Conservation (phyloP, 2,888 invertebrate species). For the Drosophila differens region DNA sequence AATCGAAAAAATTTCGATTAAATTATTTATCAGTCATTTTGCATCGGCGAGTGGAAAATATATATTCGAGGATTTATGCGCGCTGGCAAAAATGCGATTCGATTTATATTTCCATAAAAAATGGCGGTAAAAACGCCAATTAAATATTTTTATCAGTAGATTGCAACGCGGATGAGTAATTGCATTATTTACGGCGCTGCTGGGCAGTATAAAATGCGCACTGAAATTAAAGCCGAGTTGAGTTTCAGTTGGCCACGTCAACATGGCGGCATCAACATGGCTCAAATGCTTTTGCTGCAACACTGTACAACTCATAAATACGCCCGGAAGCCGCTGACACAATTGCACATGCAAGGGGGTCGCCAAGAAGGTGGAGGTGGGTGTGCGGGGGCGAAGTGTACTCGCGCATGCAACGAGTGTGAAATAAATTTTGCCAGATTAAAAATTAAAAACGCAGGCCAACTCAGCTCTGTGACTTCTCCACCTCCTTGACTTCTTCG, state of each 20-base stretch:
- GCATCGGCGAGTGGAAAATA: constrained; percentile 57
- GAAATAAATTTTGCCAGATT: constrained; percentile 75
- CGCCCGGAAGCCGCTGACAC: constrained; percentile 61
- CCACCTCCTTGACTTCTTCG: not conserved
- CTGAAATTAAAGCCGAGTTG: constrained; percentile 65
- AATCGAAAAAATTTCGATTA: constrained; percentile 79
- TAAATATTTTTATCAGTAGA: constrained; percentile 81
- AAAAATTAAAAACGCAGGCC: constrained; percentile 60
- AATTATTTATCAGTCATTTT: constrained; percentile 74
- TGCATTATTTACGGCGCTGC: constrained; percentile 73
- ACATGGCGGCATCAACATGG: constrained; percentile 55
- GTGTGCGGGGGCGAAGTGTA: not conserved
- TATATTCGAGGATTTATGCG: constrained; percentile 64
- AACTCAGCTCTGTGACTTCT: constrained; percentile 1
- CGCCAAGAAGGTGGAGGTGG: not conserved
- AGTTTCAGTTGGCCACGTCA: constrained; percentile 67
- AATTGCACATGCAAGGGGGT: constrained; percentile 34
- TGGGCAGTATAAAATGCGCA: constrained; percentile 22
- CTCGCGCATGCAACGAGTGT: constrained; percentile 66
- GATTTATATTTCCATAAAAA: constrained; percentile 59
- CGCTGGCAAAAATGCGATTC: constrained; percentile 70
- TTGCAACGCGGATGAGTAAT: constrained; percentile 78
- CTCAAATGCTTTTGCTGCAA: constrained; percentile 45
- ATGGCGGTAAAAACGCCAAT: constrained; percentile 52
- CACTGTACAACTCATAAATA: constrained; percentile 59